phyloP scores from a whole-genome alignment of 2,113 vertebrate species.

The Pardalotus punctatus region DNA sequence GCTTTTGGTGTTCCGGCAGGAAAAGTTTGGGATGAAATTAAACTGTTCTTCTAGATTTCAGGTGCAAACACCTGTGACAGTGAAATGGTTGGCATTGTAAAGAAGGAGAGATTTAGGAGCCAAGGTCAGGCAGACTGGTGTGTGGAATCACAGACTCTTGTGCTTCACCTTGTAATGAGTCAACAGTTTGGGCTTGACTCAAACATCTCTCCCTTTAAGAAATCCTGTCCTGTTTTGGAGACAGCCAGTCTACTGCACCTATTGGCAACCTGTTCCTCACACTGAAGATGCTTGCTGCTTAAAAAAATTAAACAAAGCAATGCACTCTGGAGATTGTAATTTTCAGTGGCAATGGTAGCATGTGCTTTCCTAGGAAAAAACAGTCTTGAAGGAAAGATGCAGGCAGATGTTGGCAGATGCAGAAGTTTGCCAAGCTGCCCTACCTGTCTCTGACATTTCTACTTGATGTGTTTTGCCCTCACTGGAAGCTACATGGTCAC shows the following conservation, averaged over 20 bases:
- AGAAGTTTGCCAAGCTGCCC: neutral
- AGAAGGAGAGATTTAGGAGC: neutral
- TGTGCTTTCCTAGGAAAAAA: neutral
- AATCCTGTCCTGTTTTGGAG: neutral
- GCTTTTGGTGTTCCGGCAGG: neutral
- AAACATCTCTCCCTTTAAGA: neutral
- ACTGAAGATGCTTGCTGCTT: neutral
- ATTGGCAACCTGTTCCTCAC: neutral
- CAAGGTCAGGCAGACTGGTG: neutral
- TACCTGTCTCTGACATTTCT: neutral
- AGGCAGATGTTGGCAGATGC: neutral
- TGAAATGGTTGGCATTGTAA: neutral
- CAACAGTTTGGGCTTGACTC: neutral
- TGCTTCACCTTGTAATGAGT: neutral
- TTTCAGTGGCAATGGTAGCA: neutral
- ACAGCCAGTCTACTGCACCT: neutral
- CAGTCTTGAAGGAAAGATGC: neutral
- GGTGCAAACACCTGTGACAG: neutral
- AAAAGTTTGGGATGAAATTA: neutral
- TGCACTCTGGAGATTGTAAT: accelerated
- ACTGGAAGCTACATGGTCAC: neutral
- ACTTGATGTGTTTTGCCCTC: neutral
- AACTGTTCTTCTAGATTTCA: neutral
- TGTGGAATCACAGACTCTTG: neutral
- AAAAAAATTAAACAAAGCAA: neutral